Conservation (phyloP, 1,140 invertebrate species). For the Hyposmocoma kahamanoa region DNA sequence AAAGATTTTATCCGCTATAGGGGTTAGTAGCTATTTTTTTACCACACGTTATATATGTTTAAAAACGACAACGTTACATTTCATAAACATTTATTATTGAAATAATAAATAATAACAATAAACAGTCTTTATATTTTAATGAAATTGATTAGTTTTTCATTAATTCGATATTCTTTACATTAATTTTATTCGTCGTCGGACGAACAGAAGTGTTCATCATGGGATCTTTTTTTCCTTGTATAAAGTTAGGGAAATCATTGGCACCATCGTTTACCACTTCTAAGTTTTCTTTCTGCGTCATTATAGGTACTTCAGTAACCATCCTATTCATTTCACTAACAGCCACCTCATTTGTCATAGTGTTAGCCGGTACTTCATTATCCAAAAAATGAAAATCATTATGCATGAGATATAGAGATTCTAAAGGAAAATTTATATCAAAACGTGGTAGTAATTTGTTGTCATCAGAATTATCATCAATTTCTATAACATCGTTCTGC, state of each 20-base stretch:
- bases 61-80: too few species aligned
- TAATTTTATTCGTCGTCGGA: conserved; percentile 59
- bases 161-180: conserved; percentile 67
- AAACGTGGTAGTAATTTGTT: conserved; percentile 59
- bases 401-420: conserved; percentile 61
- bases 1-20: too few species aligned
- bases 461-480: conserved; percentile 67
- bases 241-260: conserved; percentile 41
- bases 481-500: conserved; percentile 62
- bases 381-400: conserved; percentile 66
- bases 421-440: conserved; percentile 62
- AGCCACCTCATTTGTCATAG: conserved; percentile 30
- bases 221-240: conserved; percentile 61
- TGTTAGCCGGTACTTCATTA: conserved; percentile 41
- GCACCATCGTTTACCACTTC: conserved; percentile 18
- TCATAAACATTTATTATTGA: too few species aligned
- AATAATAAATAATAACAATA: conserved; percentile 4
- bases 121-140: conserved; percentile 23
- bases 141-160: conserved; percentile 59
- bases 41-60: too few species aligned
- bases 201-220: conserved; percentile 62
- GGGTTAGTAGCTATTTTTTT: too few species aligned
- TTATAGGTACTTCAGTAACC: conserved; percentile 43
- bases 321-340: conserved; percentile 54
- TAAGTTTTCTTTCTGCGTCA: conserved; percentile 42